Conservation (phyloP, 2,113 vertebrate genomes). For the Nestor notabilis region DNA sequence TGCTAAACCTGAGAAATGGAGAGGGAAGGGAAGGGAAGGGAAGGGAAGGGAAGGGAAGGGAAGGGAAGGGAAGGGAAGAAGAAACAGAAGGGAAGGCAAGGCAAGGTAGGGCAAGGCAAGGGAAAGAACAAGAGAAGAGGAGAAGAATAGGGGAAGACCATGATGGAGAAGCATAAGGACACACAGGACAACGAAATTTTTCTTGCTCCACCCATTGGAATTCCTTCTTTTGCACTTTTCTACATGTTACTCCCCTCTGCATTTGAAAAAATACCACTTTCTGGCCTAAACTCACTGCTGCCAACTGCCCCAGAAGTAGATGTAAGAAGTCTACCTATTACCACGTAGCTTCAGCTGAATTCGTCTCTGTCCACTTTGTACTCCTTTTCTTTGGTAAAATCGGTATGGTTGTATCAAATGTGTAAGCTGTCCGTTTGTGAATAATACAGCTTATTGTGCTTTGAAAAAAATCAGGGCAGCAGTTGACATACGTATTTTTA, state of each 20-base stretch:
- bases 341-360: no score
- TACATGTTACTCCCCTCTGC: neutral
- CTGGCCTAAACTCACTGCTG: neutral
- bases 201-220: fast-evolving
- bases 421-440: neutral
- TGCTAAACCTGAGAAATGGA: neutral
- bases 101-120: neutral
- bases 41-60: no score
- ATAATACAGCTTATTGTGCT: neutral
- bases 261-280: neutral
- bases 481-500: neutral
- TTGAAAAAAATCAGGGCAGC: neutral
- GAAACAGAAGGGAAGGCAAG: neutral
- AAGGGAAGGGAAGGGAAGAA: no score
- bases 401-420: neutral
- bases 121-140: neutral
- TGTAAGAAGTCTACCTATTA: neutral
- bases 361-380: neutral
- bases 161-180: neutral
- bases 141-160: neutral
- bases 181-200: neutral
- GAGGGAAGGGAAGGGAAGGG: no score
- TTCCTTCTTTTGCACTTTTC: neutral
- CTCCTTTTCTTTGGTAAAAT: fast-evolving
- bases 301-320: fast-evolving